These are phyloP conservation scores for Cyphomyrmex costatus DNA, from an alignment of 1,140 invertebrate species.

Conservation along the genomic window DNA sequence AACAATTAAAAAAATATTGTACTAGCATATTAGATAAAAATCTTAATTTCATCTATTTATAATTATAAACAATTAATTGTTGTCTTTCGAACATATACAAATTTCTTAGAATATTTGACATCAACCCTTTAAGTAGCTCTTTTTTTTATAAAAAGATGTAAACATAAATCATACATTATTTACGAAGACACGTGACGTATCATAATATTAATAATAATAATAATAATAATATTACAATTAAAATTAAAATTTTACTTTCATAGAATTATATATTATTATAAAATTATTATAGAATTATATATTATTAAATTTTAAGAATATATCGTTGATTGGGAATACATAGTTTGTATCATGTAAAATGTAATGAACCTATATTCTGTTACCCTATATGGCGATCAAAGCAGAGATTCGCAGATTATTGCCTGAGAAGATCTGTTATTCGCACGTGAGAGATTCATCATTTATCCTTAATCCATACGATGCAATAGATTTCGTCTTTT, in stretches of 20 bases:
- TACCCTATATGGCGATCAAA: neutral
- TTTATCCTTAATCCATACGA: slow-evolving; percentile 20
- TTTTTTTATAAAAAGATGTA: neutral
- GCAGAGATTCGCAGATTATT: neutral
- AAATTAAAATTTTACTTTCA: neutral
- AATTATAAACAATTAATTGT: slow-evolving; percentile 1
- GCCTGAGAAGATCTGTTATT: neutral
- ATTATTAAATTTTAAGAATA: slow-evolving; percentile 6
- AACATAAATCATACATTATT: neutral
- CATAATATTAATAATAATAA: no score
- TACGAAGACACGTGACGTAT: neutral
- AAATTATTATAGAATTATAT: neutral
- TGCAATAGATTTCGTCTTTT: slow-evolving; percentile 20
- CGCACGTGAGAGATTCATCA: neutral
- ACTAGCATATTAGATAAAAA: neutral
- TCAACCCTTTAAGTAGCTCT: neutral
- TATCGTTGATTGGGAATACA: neutral
- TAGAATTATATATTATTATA: neutral
- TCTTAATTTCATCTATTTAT: neutral
- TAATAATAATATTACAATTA: no score
- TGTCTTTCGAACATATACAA: neutral
- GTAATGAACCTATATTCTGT: neutral
- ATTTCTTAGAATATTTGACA: neutral
- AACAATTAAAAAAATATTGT: neutral
- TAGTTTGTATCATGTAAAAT: neutral